Base-by-base conservation (phyloP, 2,797 vertebrate genomes). In the Onychomys arenicola region DNA sequence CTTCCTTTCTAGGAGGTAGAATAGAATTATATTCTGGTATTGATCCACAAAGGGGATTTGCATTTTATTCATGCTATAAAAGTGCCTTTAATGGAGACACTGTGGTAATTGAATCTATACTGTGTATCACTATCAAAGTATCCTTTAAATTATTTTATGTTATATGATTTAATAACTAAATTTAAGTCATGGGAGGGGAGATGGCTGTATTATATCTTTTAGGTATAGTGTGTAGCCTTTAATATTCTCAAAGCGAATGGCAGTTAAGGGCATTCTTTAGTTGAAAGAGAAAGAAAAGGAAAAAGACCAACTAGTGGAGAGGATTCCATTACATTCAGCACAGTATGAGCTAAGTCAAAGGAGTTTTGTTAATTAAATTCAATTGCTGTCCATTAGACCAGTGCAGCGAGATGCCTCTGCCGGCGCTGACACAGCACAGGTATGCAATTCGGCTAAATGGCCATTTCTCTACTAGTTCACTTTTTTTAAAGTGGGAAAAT, bases 311-410 rank as follows among this genome's bases (percentile, higher is more conserved):
- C 16, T 67, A 97, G 97, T 96, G 97, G 97, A 97, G 97, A 97
- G 98, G 98, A 98, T 99, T 99, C 99, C 98, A 99, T 99, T 99
- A 98, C 98, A 98, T 98, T 98, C 98, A 98, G 98, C 98, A 98
- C 98, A 98, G 98, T 98, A 98, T 98, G 98, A 98, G 98, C 98
- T 98, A 98, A 98, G 98, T 99, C 98, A 98, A 98, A 99, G 99
- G 99, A 99, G 99, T 99, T 99, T 99, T 99, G 99, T 99, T 99
- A 99, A 99, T 99, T 99, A 99, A 99, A 99, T 99, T 99, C 99
- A 99, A 99, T 99, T 98, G 99, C 99, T 99, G 99, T 99, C 99
- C 99, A 99, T 99, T 99, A 99, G 99, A 99, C 99, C 99, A 99
- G 99, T 99, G 98, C 99, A 99, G 99, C 98, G 98, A 98, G 98